phyloP scores from a whole-genome alignment of 2,113 vertebrate genomes.

The Nipponia nippon region DNA sequence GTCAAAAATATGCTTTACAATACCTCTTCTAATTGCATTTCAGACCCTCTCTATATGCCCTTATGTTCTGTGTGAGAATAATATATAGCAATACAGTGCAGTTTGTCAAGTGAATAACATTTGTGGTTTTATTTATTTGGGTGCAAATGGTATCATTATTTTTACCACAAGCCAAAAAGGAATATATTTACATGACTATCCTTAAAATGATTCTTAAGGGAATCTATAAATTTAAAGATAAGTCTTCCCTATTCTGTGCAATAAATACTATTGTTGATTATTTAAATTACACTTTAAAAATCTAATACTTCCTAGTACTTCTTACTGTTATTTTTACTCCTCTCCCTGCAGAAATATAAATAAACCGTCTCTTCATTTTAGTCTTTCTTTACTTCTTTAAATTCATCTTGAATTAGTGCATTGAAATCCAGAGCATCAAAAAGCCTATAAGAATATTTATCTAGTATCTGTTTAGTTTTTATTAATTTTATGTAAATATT shows the following conservation, averaged over 20 bases:
- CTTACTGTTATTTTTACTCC: not conserved
- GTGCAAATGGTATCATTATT: conserved; percentile 56
- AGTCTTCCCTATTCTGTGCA: not conserved
- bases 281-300: not conserved
- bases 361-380: not conserved
- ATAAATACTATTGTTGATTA: not conserved
- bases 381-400: not conserved
- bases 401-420: not conserved
- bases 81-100: conserved; percentile 40
- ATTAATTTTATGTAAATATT: conserved; percentile 1
- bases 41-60: conserved; percentile 18
- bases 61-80: conserved; percentile 52
- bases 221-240: conserved; percentile 6
- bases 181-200: conserved; percentile 56
- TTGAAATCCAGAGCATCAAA: not conserved
- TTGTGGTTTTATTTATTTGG: conserved; percentile 63
- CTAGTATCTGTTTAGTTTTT: not conserved
- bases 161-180: not conserved
- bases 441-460: not conserved
- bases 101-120: conserved; percentile 61
- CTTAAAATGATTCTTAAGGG: conserved; percentile 13
- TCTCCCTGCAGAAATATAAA: not conserved
- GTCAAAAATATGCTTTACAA: conserved; percentile 76
- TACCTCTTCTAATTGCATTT: conserved; percentile 71
- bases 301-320: not conserved